Base-by-base conservation (phyloP, 2,888 invertebrate genomes). In the Melitaea athalia region DNA sequence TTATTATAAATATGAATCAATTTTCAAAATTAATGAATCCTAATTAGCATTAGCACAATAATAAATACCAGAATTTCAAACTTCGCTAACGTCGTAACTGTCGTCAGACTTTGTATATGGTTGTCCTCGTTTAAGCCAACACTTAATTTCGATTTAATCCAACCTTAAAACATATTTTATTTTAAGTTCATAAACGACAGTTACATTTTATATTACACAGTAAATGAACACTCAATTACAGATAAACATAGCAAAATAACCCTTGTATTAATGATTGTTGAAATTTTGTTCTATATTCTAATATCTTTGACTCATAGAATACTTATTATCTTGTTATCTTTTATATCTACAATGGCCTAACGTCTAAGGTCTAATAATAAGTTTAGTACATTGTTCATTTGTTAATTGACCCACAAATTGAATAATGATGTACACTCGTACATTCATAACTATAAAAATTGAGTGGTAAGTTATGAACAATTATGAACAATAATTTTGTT, bases 121-220 rank as follows among this genome's bases (percentile, higher is more conserved):
- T 63, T 63, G 55, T 62, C 59, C 64, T 61, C 67, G 64, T 61
- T 70, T 57, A 57, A 55, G 50, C 61, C 62, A 70, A 70, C 64
- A 70, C 62, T 53, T 53, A 0, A 53, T 5, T 12, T 68, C 62
- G 67, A 57, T 64, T 63, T 59, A 67, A 64, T 64, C 67, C 57
- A 59, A 52, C 59, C 65, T 49, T 55, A 64, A 67, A 59, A 64
- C 65, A n/a, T 24, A 24, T 24, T 24, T 24, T 24, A 2, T 24
- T 24, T 24, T 24, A 24, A 24, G 24, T 24, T 24, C 24, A 24
- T 24, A 24, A 24, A 24, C 24, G 24, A 24, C 24, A 2, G 24
- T 24, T 24, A 24, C 24, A 3, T 24, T 24, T 24, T 24, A 24
- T 24, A 24, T 24, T 24, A 24, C 3, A 24, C 24, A 24, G 3